Conservation (phyloP, 2,797 vertebrate species). For the Rhynchonycteris naso region DNA sequence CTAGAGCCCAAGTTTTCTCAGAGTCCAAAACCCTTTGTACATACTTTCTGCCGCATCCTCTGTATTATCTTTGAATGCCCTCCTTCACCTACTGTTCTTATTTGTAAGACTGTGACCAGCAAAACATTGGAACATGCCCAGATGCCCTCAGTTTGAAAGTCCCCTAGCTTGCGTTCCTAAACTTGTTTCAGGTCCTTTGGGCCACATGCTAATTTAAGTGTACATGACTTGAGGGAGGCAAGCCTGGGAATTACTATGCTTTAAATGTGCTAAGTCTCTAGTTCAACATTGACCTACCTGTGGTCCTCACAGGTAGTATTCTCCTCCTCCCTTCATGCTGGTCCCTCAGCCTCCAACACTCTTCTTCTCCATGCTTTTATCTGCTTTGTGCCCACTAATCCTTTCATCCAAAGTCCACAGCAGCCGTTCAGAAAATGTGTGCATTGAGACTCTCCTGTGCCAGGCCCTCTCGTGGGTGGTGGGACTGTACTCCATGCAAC, state of each 20-base stretch:
- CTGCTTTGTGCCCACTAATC: not conserved
- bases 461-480: not conserved
- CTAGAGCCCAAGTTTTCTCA: not conserved
- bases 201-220: not conserved
- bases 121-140: rapidly evolving
- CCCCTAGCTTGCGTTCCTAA: not conserved
- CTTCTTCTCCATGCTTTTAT: not conserved
- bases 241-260: too few relatives aligned
- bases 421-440: not conserved
- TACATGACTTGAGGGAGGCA: not conserved
- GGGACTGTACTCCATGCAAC: not conserved
- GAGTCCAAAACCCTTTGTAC: not conserved
- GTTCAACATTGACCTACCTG: not conserved
- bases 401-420: not conserved
- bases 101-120: not conserved
- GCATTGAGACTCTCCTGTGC: not conserved
- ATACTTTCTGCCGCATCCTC: not conserved
- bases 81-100: not conserved
- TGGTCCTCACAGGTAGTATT: not conserved
- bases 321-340: not conserved
- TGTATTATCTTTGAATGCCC: not conserved
- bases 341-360: not conserved
- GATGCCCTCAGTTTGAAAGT: rapidly evolving
- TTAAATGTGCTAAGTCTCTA: not conserved
- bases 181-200: not conserved